These are phyloP conservation scores for Limnephilus lunatus DNA, from an alignment of 2,888 invertebrate genomes.

Conservation along the genomic window DNA sequence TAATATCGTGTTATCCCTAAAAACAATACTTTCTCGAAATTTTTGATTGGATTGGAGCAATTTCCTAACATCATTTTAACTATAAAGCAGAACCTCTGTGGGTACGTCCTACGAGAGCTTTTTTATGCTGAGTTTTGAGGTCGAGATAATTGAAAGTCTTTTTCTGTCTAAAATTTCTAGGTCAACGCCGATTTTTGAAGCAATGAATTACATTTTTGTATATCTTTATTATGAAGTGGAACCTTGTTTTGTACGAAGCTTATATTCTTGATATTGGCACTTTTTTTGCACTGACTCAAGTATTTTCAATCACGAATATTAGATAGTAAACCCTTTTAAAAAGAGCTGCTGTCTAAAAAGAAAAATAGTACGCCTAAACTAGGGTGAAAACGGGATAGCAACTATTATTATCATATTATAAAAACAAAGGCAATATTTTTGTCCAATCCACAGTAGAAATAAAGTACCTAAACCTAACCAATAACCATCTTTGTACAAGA, in stretches of 20 bases:
- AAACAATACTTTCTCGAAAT: no score
- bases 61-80: background rate
- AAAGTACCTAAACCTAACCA: no score
- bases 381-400: no score
- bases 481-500: background rate
- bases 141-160: background rate
- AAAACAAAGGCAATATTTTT: background rate
- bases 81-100: background rate
- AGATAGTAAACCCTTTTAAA: no score
- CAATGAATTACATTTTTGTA: background rate
- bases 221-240: background rate
- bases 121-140: background rate
- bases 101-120: background rate
- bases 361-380: no score
- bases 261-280: no score
- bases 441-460: background rate
- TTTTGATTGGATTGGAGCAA: no score
- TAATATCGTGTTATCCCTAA: no score
- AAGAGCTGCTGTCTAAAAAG: no score
- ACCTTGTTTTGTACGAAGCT: background rate
- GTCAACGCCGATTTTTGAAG: background rate
- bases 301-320: no score
- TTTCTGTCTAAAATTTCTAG: background rate
- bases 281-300: no score
- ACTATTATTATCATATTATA: background rate